A percentile compares a stretch with the other conserved stretches of the same genome.
These are phyloP conservation scores for Oscheius sp. DNA, from an alignment of 2,888 invertebrate species.

Conservation along the genomic window DNA sequence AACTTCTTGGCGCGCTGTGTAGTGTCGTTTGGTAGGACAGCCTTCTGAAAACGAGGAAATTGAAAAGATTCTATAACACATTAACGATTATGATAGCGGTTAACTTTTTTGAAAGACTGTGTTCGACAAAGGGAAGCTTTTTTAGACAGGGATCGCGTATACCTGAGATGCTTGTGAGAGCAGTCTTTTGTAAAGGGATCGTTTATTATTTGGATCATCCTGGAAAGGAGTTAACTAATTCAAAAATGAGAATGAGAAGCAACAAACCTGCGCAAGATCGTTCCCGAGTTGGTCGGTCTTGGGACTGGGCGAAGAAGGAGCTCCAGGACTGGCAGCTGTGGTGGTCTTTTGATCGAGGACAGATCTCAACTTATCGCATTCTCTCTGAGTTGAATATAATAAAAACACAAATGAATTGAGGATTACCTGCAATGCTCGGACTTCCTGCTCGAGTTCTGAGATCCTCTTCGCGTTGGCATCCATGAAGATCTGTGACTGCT, in stretches of 20 bases:
- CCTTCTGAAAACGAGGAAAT: constrained; percentile 45
- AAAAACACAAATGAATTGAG: not conserved
- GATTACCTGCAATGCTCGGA: constrained; percentile 71
- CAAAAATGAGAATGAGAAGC: not conserved
- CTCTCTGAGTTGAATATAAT: constrained; percentile 58
- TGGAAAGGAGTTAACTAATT: not conserved
- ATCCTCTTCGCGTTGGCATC: constrained; percentile 73
- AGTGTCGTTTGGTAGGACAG: constrained; percentile 45
- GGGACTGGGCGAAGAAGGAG: constrained; percentile 53
- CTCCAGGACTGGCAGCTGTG: constrained; percentile 59
- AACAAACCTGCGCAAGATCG: constrained; percentile 72
- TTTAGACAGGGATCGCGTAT: not conserved
- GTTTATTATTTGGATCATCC: not conserved
- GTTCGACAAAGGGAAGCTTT: not conserved
- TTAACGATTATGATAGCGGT: not conserved
- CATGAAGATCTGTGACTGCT: constrained; percentile 69
- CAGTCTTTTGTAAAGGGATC: constrained; percentile 1
- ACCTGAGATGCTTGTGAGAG: not conserved
- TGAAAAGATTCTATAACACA: not conserved
- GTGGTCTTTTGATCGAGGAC: constrained; percentile 76
- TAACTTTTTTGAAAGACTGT: not conserved
- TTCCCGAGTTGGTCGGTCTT: constrained; percentile 70
- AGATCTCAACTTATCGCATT: constrained; percentile 76
- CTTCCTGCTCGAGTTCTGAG: constrained; percentile 74
- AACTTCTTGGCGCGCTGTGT: constrained; percentile 74